Percentiles rank a stretch among this genome's conserved stretches.
Evolutionary conservation across 2,113 vertebrate genomes (phyloP).

Genomic region (Capricornis sumatraensis): DNA sequence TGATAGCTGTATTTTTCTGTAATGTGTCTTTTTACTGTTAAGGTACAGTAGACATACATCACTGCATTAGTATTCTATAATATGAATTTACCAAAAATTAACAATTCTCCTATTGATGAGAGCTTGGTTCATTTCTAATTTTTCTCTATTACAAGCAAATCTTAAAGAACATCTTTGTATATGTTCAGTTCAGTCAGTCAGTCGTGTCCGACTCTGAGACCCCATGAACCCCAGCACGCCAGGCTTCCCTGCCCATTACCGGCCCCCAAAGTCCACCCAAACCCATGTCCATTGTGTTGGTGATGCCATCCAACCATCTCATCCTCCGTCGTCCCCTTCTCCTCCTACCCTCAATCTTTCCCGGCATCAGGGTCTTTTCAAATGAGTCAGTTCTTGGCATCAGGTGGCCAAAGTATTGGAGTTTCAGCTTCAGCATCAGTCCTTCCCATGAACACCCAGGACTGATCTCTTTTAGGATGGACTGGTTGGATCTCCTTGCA

Average conservation of each 20-base stretch:
- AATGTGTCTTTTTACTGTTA: background rate
- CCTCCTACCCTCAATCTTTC: background rate
- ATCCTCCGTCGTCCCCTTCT: rapidly evolving
- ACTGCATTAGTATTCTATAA: background rate
- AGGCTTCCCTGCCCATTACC: background rate
- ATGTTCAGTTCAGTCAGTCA: background rate
- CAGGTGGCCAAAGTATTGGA: background rate
- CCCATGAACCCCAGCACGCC: background rate
- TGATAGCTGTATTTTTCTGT: background rate
- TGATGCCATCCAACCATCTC: background rate
- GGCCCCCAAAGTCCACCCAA: background rate
- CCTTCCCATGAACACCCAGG: background rate
- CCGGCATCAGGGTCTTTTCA: background rate
- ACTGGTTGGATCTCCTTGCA: background rate
- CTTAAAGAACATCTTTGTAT: conserved; percentile 5
- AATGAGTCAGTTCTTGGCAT: background rate
- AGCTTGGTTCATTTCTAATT: background rate
- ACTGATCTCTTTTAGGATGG: background rate
- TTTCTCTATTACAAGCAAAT: background rate
- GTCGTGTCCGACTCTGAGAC: background rate
- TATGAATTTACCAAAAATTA: background rate
- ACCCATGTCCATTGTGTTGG: background rate
- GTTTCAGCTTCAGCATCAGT: background rate
- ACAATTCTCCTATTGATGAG: background rate
- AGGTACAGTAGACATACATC: background rate